A percentile compares a stretch with the other conserved stretches of the same genome.
Conservation (phyloP, 2,113 vertebrate species). For the Piprites chloris region DNA sequence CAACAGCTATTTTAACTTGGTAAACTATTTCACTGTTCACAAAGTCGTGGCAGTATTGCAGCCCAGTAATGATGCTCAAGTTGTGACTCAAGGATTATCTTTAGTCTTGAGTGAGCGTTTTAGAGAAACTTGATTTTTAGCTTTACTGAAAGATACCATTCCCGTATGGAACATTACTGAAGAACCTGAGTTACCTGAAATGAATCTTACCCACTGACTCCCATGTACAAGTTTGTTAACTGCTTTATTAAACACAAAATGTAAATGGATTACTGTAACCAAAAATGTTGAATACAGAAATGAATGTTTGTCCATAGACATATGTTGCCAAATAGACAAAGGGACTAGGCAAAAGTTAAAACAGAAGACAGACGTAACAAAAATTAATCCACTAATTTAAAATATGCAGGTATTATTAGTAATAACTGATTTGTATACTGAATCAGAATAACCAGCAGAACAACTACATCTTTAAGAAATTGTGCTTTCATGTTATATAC, state of each 20-base stretch:
- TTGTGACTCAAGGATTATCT: background rate
- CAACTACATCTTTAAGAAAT: background rate
- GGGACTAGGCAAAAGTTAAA: background rate
- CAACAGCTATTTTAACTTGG: background rate
- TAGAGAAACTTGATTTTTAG: background rate
- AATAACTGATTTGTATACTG: background rate
- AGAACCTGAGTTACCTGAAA: background rate
- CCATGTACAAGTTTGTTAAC: rapidly evolving
- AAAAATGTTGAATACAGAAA: background rate
- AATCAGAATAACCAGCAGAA: background rate
- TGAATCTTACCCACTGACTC: background rate
- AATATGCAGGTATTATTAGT: background rate
- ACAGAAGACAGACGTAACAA: background rate
- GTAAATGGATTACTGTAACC: background rate
- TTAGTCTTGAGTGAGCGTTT: background rate
- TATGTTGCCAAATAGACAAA: background rate
- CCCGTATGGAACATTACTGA: background rate
- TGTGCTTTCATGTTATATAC: background rate
- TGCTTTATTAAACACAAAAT: background rate
- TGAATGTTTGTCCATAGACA: background rate
- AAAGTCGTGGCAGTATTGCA: background rate
- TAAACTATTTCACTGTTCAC: background rate
- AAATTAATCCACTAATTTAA: background rate
- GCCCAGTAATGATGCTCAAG: background rate
- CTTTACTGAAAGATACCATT: background rate